Evolutionary conservation across 2,797 vertebrate genomes (phyloP).

Genomic region (Anabas testudineus): DNA sequence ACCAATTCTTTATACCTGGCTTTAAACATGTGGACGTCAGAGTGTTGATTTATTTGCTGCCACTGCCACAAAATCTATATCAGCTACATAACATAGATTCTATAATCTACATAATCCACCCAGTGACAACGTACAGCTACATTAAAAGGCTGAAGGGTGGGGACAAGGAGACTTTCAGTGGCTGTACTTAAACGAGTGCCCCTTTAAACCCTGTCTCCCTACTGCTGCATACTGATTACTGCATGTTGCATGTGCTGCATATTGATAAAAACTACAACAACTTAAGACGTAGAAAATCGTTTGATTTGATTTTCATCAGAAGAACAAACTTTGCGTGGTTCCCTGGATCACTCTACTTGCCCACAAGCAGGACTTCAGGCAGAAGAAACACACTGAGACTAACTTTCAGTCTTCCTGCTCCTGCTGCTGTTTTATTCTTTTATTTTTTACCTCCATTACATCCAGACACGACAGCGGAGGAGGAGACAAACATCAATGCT

Average conservation of each 20-base stretch:
- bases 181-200: neutral
- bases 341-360: neutral
- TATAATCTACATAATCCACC: too few species aligned
- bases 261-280: neutral
- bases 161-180: too few species aligned
- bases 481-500: constrained; percentile 40
- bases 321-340: constrained; percentile 1
- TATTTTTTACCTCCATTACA: constrained; percentile 17
- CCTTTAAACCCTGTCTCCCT: neutral
- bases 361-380: neutral
- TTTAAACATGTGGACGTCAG: too few species aligned
- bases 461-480: constrained; percentile 16
- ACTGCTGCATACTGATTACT: neutral
- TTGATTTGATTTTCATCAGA: neutral
- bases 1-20: too few species aligned
- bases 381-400: neutral
- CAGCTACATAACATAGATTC: too few species aligned
- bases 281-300: neutral
- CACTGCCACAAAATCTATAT: too few species aligned
- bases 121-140: too few species aligned
- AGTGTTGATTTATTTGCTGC: too few species aligned
- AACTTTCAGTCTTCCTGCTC: neutral
- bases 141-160: too few species aligned
- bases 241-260: too few species aligned
- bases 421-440: constrained; percentile 20